These are phyloP conservation scores for Hydropsyche betteni DNA, from an alignment of 2,888 invertebrate genomes.

Conservation along the genomic window DNA sequence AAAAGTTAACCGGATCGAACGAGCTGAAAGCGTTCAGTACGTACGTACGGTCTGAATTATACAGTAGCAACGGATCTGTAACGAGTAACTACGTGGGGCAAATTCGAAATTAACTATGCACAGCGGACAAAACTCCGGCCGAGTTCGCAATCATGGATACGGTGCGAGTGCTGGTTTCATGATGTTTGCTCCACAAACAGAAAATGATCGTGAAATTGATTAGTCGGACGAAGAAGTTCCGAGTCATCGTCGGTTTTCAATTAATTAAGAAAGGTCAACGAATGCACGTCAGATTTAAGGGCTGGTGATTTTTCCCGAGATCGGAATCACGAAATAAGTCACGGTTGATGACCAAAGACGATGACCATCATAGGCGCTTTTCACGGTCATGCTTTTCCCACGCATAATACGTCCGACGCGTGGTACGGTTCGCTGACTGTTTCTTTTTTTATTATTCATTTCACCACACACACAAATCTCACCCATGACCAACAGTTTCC, in stretches of 20 bases:
- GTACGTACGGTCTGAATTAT: neutral
- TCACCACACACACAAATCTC: too few species aligned
- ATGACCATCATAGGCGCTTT: slow-evolving; percentile 31
- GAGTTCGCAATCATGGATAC: too few species aligned
- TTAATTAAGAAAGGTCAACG: too few species aligned
- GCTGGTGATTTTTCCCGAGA: neutral
- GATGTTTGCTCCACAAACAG: too few species aligned
- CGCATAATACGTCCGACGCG: slow-evolving; percentile 34
- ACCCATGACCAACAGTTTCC: too few species aligned
- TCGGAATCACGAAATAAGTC: neutral
- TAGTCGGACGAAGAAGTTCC: too few species aligned
- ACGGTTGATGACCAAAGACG: slow-evolving; percentile 26
- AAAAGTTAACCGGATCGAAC: slow-evolving; percentile 1
- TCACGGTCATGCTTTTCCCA: slow-evolving; percentile 49
- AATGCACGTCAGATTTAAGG: neutral
- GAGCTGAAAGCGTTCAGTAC: slow-evolving; percentile 10
- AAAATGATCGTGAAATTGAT: too few species aligned
- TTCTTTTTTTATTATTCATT: neutral
- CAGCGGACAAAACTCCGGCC: too few species aligned
- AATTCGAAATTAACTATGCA: slow-evolving; percentile 18
- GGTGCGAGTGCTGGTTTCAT: too few species aligned
- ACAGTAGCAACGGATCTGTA: neutral
- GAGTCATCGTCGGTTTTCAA: too few species aligned
- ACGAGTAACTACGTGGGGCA: neutral
- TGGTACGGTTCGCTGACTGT: slow-evolving; percentile 5